Evolutionary conservation across 1,140 invertebrate genomes (phyloP), one percentile per base, ranked within the genome.

Genomic region (Pachypsylla venusta): DNA sequence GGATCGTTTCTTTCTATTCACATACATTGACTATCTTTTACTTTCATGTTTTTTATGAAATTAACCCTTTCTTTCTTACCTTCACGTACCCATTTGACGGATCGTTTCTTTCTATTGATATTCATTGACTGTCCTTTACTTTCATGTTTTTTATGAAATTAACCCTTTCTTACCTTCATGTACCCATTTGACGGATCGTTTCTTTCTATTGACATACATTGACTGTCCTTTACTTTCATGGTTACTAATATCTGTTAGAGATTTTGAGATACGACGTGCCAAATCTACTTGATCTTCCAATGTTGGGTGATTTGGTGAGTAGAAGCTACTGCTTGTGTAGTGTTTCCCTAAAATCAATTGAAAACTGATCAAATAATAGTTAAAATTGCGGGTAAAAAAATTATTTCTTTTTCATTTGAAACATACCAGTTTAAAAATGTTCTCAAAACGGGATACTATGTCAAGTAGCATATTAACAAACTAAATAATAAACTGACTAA

Each of bases 191-290:
- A 88, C 84, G 3, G 91, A 91, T 65, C 88, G 77, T 68, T 93
- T 92, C 75, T 92, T 93, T 56, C 92, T 77, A 70, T 92, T 93
- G 63, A 92, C 89, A 70, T 93, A 96, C 93, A 95, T 96, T 64
- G 83, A 84, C 71, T 94, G 91, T 16, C 93, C 93, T 69, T 91
- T 87, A 68, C 89, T 92, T 68, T 84, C 84, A 71, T 86, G 80
- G 73, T 96, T 96, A 73, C 84, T 88, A 62, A 88, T 85, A 67
- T 93, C 89, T 64, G 87, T 89, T 64, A 97, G 73, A n/a, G 89
- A 93, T 73, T 84, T 81, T 57, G 91, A 93, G 69, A 97, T 95
- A 68, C 85, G 80, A 42, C 87, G 79, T 40, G 91, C 92, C 58
- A 96, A 75, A 69, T 90, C 83, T 67, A 96, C 90, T 74, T 97